Evolutionary conservation across 2,888 invertebrate species (phyloP).

Genomic region (Dione juno): DNA sequence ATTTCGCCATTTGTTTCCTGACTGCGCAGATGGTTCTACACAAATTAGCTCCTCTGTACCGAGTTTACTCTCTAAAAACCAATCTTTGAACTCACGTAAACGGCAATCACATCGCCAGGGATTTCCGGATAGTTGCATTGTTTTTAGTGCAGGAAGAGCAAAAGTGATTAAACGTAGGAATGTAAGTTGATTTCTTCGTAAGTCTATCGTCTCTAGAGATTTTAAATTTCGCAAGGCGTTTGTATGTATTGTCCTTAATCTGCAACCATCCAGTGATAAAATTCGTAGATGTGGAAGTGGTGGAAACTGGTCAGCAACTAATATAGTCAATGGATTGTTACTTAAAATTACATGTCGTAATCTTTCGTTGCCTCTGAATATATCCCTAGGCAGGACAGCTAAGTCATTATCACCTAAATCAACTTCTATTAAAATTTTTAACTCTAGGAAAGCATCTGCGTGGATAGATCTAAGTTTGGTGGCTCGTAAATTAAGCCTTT

Average conservation of each 20-base stretch:
- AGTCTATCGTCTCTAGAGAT: constrained; percentile 89
- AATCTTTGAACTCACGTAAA: constrained; percentile 91
- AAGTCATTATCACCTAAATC: constrained; percentile 93
- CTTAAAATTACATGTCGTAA: constrained; percentile 90
- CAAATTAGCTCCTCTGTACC: constrained; percentile 90
- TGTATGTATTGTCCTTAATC: constrained; percentile 88
- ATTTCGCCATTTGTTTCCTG: constrained; percentile 89
- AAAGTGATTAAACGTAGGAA: constrained; percentile 83
- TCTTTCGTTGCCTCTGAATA: constrained; percentile 93
- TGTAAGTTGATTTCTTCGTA: constrained; percentile 91
- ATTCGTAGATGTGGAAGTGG: constrained; percentile 90
- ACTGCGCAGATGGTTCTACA: constrained; percentile 87
- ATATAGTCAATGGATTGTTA: constrained; percentile 90
- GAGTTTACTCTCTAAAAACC: constrained; percentile 91
- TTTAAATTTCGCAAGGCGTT: constrained; percentile 90
- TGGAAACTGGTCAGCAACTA: constrained; percentile 92
- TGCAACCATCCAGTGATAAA: constrained; percentile 91
- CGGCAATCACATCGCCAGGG: constrained; percentile 96
- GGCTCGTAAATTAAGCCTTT: constrained; percentile 90
- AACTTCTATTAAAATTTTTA: constrained; percentile 93
- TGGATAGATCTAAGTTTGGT: constrained; percentile 90
- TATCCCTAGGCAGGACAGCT: constrained; percentile 88
- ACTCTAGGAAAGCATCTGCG: constrained; percentile 92
- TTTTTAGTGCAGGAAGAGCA: constrained; percentile 90
- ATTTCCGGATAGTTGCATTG: constrained; percentile 91